Evolutionary conservation across 1,140 invertebrate species (phyloP).

Genomic region (Acromyrmex heyeri): DNA sequence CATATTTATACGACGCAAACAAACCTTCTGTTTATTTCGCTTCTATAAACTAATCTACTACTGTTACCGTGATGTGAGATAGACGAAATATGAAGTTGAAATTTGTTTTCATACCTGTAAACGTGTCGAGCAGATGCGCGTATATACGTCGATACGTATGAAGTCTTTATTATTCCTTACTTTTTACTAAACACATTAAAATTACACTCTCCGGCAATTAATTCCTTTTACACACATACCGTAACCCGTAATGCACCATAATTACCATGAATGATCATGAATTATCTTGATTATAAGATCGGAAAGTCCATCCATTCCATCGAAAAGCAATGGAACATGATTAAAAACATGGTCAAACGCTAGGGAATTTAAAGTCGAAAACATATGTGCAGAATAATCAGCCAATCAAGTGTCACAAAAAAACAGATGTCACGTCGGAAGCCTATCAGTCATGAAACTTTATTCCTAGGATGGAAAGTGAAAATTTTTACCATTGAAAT

Average conservation of each 20-base stretch:
- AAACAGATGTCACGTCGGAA: no score
- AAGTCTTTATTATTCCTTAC: neutral
- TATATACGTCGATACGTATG: neutral
- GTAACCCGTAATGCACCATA: neutral
- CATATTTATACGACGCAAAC: neutral
- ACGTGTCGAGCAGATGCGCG: neutral
- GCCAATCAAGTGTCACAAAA: no score
- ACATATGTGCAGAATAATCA: no score
- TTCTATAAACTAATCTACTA: neutral
- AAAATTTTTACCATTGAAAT: no score
- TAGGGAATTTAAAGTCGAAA: no score
- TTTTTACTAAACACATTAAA: conserved; percentile 24
- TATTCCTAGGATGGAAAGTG: no score
- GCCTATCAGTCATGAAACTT: no score
- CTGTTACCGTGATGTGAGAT: neutral
- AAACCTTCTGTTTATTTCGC: neutral
- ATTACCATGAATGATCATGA: neutral
- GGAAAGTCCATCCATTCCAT: neutral
- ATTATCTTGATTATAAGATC: neutral
- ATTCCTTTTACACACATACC: neutral
- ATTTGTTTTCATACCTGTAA: neutral
- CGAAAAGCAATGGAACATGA: no score
- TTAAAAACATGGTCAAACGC: no score
- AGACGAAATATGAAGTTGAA: neutral
- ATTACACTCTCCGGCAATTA: neutral